A percentile compares a stretch with the other conserved stretches of the same genome.
These are phyloP conservation scores for Zootermopsis nevadensis DNA, from an alignment of 2,888 invertebrate genomes.

Conservation along the genomic window DNA sequence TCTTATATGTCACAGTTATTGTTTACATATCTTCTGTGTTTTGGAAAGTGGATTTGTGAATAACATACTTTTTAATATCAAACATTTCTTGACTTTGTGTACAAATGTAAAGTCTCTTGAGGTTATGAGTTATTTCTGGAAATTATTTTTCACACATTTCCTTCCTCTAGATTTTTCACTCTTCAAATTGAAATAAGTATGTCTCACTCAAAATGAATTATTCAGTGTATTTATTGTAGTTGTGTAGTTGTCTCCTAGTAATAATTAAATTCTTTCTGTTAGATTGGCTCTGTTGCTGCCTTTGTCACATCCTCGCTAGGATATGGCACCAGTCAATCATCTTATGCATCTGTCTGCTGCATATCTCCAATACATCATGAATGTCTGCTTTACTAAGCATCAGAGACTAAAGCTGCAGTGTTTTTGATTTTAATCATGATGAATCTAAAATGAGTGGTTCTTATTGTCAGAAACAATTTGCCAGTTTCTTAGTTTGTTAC, in stretches of 20 bases:
- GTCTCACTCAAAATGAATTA: not conserved
- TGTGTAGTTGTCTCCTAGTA: not conserved
- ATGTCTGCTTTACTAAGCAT: slow-evolving; percentile 23
- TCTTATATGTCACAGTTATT: not conserved
- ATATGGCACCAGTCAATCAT: not conserved
- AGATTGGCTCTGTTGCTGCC: slow-evolving; percentile 26
- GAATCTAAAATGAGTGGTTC: no score
- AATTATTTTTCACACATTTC: not conserved
- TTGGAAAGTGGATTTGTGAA: no score
- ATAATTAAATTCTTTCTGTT: not conserved
- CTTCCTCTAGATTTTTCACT: not conserved
- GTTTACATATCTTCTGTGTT: no score
- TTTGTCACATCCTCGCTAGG: not conserved
- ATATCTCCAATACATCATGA: not conserved
- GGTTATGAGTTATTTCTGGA: not conserved
- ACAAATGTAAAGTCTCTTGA: no score
- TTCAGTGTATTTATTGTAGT: not conserved
- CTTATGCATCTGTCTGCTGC: not conserved
- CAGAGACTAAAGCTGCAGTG: slow-evolving; percentile 17
- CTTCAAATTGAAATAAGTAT: not conserved
- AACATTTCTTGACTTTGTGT: no score
- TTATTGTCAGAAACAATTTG: no score
- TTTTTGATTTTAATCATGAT: slow-evolving; percentile 4
- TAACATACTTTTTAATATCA: no score
- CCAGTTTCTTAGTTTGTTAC: no score